Evolutionary conservation across 2,888 invertebrate genomes (phyloP).

Genomic region (Philopedon plagiatum): DNA sequence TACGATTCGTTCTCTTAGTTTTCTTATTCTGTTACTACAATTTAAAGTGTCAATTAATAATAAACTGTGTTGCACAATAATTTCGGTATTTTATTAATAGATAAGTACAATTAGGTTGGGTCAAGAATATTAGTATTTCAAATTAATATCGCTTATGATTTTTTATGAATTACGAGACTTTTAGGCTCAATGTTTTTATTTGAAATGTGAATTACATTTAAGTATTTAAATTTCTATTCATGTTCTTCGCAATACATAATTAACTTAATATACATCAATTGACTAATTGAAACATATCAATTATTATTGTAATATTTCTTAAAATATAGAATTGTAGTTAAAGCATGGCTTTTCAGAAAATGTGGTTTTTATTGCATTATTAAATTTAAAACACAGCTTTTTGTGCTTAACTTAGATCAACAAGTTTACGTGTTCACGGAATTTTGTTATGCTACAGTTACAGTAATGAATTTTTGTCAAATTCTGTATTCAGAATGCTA

Average conservation of each 20-base stretch:
- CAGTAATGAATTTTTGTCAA: constrained; percentile 23
- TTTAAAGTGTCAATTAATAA: too few species aligned
- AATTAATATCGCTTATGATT: too few species aligned
- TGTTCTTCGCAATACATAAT: not conserved
- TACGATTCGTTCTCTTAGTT: too few species aligned
- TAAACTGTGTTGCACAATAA: too few species aligned
- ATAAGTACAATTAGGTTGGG: too few species aligned
- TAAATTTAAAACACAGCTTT: constrained; percentile 50
- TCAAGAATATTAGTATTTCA: too few species aligned
- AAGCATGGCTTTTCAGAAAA: constrained; percentile 51
- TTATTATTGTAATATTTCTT: constrained; percentile 28
- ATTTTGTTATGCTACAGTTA: constrained; percentile 29
- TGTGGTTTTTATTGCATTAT: constrained; percentile 50
- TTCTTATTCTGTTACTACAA: too few species aligned
- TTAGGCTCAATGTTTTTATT: too few species aligned
- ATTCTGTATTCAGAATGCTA: constrained; percentile 24
- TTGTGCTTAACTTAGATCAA: constrained; percentile 52
- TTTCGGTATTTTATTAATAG: too few species aligned
- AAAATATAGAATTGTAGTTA: constrained; percentile 46
- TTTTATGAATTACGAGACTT: too few species aligned
- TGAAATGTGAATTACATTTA: too few species aligned
- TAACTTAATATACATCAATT: not conserved
- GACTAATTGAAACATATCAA: not conserved
- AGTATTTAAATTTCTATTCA: too few species aligned
- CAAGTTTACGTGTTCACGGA: constrained; percentile 36